Base-by-base conservation (phyloP, 2,888 invertebrate genomes). In the Drosophila falleni region DNA sequence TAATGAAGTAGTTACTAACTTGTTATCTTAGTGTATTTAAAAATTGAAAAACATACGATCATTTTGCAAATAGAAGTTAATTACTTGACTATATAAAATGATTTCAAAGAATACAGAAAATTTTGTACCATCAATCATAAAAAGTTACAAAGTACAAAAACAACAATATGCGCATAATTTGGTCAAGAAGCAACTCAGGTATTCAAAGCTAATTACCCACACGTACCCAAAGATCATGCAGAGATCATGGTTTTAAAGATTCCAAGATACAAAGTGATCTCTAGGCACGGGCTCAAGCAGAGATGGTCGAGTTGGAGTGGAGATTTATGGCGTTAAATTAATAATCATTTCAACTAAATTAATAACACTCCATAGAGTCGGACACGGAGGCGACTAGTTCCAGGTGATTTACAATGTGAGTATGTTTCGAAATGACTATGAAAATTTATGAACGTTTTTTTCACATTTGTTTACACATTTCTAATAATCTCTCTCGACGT, bases 311-410 rank as follows among this genome's bases (percentile, higher is more conserved):
- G 26, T 37, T 39, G 15, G n/a, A 42, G 19, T 13, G 11, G 51
- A 89, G 90, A 86, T 90, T 87, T 75, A 86, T 90, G 85, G 61
- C 51, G 46, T 44, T 58, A 75, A 90, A 86, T 86, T 89, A 86
- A 86, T 86, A 90, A 90, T 87, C 84, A 75, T 90, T 90, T 84
- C 69, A 87, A 75, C 84, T 84, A 81, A 86, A 90, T 86, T 86
- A 86, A 90, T 90, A 86, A 86, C 69, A 55, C 70, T n/a, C 33
- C 56, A 33, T 50, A 44, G 51, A 44, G 19, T 19, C 16, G 26
- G 47, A 33, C 74, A 15, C 35, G 10, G n/a, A 53, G 58, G 64
- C 62, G 76, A 63, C 68, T 61, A 59, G 49, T 59, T 59, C 35
- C 62, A 55, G 65, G 72, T 89, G 84, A 89, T 85, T 85, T 87